Base-by-base conservation (phyloP, 1,140 invertebrate genomes). In the Ostrea edulis region DNA sequence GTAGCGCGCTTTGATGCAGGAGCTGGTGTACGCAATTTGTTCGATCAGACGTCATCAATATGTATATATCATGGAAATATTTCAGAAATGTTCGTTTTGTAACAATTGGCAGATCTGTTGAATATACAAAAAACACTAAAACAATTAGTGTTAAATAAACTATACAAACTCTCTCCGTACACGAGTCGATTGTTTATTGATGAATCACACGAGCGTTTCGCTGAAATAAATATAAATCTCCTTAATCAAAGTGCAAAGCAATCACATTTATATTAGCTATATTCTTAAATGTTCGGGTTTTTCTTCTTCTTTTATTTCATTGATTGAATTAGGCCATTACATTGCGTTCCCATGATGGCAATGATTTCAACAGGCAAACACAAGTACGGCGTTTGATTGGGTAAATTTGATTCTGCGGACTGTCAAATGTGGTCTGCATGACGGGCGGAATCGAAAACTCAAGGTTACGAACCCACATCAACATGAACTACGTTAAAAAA, bases 291-390 rank as follows among this genome's bases (percentile, higher is more conserved):
- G 68, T 77, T 29, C 25, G 14, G 68, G 35, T 77, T 77, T 77
- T 77, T 17, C 58, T 44, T 5, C 35, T 44, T 44, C 35, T 44
- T 44, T 44, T 44, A 44, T 44, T 44, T 44, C 55, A 62, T 25
- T 77, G 68, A 77, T 77, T 77, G 25, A 35, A 77, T 77, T 77
- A 29, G 68, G 35, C 68, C 68, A 77, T 77, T 77, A 77, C 68
- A 25, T 77, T 25, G 25, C 14, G 68, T 77, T 77, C 68, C 68
- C 68, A 29, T 25, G 68, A 77, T 25, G 12, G 68, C 35, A 25
- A 77, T 77, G 12, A 35, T 77, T 25, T 77, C 68, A 14, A 35
- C 68, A 77, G 68, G 29, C 22, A 35, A 77, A 77, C 29, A 77
- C 22, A 77, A 77, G 12, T 29, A 35, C 25, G 25, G 25, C 68